phyloP scores from a whole-genome alignment of 1,140 invertebrate genomes.

The Papilio dardanus region DNA sequence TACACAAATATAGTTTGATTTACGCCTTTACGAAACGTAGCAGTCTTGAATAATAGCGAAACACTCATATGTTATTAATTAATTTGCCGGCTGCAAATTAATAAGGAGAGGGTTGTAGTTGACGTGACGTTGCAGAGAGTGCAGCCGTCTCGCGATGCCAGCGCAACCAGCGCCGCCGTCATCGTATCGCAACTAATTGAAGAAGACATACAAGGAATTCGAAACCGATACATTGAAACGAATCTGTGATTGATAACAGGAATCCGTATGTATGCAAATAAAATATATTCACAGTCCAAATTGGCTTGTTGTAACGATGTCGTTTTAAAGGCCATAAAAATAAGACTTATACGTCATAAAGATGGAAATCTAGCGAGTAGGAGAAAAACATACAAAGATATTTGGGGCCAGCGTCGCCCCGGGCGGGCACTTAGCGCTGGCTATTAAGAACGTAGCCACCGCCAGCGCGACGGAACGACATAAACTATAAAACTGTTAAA shows the following conservation, averaged over 20 bases:
- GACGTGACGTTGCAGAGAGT: slow-evolving; percentile 57
- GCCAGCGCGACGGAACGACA: slow-evolving; percentile 74
- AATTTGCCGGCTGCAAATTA: slow-evolving; percentile 73
- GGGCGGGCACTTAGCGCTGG: slow-evolving; percentile 78
- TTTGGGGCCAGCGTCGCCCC: slow-evolving; percentile 70
- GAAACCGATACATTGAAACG: not conserved
- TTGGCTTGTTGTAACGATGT: not conserved
- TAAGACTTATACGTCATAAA: slow-evolving; percentile 61
- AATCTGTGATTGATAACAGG: not conserved
- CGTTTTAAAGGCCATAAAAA: slow-evolving; percentile 17
- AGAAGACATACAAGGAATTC: slow-evolving; percentile 58
- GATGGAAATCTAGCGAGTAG: slow-evolving; percentile 74
- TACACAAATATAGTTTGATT: slow-evolving; percentile 33
- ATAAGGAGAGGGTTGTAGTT: slow-evolving; percentile 72
- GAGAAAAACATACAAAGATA: slow-evolving; percentile 73
- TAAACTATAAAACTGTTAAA: slow-evolving; percentile 82
- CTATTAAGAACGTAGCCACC: slow-evolving; percentile 77
- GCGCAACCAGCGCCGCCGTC: slow-evolving; percentile 49
- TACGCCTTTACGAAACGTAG: slow-evolving; percentile 50
- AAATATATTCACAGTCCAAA: not conserved
- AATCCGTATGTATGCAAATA: not conserved
- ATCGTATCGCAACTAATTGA: slow-evolving; percentile 66
- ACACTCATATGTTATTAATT: slow-evolving; percentile 72
- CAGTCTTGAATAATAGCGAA: slow-evolving; percentile 67
- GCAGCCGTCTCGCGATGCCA: slow-evolving; percentile 46